Base-by-base conservation (phyloP, 35 echinoderm and acorn worm genomes). In the Strongylocentrotus purpuratus region DNA sequence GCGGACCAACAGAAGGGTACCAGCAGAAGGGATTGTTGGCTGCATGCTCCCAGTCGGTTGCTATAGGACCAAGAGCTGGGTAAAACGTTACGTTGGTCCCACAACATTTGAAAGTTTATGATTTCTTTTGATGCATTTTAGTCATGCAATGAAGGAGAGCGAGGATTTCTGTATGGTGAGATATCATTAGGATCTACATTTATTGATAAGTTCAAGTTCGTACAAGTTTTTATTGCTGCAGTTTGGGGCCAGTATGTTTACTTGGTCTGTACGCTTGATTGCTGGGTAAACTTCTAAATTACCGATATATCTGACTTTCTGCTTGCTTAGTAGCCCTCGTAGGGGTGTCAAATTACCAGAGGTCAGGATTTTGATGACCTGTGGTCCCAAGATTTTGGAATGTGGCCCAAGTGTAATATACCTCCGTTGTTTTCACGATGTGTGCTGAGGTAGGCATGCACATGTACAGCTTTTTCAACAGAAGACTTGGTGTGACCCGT, bases 291-390 rank as follows among this genome's bases (percentile, higher is more conserved):
- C 65, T 78, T 78, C 22, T 78, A 78, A 78, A 78, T 78, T 28
- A 78, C 65, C 65, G 4, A 22, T 8, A 78, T 78, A 15, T 78
- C 65, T 78, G 65, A 78, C 65, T 78, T 22, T 22, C 17, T 78
- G 65, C 65, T 78, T 78, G 65, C 20, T 78, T 78, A 28, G 65
- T 78, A 78, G 65, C 4, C 22, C 65, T 78, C 28, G 4, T 28
- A 78, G 65, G 65, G 20, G 65, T 78, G 65, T 78, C 65, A 78
- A 78, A 78, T 78, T 78, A 78, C 65, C 7, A 2, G 18, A 18
- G 65, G 65, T 78, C 22, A n/a, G 65, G 65, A 55, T 78, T 78
- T 78, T 78, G 65, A 78, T 78, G 65, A 78, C 65, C 65, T n/a
- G 22, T n/a, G 20, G 65, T 78, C 28, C 22, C 65, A 78, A 9